Evolutionary conservation across 2,888 invertebrate genomes (phyloP).

Genomic region (Mythimna loreyi): DNA sequence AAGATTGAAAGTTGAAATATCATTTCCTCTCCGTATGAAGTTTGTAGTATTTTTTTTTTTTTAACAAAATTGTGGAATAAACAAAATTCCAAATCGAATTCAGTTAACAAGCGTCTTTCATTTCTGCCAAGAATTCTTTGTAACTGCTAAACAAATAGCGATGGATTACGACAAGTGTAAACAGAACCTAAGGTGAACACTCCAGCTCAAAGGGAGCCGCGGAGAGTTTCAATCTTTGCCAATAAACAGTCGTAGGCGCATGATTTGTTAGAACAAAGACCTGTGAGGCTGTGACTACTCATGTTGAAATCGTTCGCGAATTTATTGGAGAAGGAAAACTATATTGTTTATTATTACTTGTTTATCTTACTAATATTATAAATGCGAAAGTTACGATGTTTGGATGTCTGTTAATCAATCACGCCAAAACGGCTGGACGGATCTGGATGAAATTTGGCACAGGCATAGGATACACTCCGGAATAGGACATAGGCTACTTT

Average conservation of each 20-base stretch:
- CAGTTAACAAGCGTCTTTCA: constrained; percentile 11
- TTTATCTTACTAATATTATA: no score
- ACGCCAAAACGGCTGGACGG: no score
- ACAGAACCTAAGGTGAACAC: constrained; percentile 48
- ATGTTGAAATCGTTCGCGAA: background rate
- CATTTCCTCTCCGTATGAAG: background rate
- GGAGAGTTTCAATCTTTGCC: constrained; percentile 60
- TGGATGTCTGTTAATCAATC: no score
- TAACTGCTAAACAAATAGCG: constrained; percentile 45
- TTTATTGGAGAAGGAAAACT: background rate
- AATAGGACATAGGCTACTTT: no score
- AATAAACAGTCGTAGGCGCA: constrained; percentile 70
- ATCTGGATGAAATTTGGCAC: no score
- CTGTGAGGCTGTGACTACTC: constrained; percentile 1
- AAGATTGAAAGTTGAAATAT: background rate
- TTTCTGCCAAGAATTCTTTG: constrained; percentile 31
- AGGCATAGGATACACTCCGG: no score
- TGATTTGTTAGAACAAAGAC: constrained; percentile 46
- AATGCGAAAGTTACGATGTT: no score
- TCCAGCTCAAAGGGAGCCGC: constrained; percentile 66
- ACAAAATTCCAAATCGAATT: constrained; percentile 20
- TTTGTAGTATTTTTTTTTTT: constrained; percentile 2
- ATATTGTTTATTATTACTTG: no score
- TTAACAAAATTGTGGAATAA: constrained; percentile 26
- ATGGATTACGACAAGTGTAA: constrained; percentile 49